These are phyloP conservation scores for Sceliomorpha sp. DNA, from an alignment of 2,888 invertebrate genomes.

Conservation along the genomic window DNA sequence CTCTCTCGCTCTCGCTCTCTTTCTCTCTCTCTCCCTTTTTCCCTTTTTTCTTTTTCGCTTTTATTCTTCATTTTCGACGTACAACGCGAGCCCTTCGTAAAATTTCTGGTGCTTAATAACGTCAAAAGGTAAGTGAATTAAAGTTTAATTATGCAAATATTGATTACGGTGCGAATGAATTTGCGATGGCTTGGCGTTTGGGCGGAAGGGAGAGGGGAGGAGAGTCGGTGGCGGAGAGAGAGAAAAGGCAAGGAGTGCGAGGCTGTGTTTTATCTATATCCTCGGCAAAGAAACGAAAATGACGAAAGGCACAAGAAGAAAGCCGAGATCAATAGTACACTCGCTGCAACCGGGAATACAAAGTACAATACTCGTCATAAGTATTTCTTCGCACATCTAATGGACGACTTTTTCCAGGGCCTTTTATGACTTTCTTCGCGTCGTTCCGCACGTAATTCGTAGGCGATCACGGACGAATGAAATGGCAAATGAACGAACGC, in stretches of 20 bases:
- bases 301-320: constrained; percentile 22
- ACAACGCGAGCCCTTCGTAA: constrained; percentile 22
- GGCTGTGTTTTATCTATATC: constrained; percentile 30
- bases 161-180: constrained; percentile 39
- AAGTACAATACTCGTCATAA: constrained; percentile 23
- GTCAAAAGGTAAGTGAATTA: constrained; percentile 41
- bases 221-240: constrained; percentile 8
- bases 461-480: too few species aligned
- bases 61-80: constrained; percentile 18
- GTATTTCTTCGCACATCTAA: constrained; percentile 5
- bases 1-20: constrained; percentile 4
- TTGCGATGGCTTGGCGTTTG: constrained; percentile 22
- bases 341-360: constrained; percentile 16
- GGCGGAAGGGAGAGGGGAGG: constrained; percentile 4
- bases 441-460: too few species aligned
- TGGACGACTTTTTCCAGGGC: neutral
- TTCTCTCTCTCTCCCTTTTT: too few species aligned
- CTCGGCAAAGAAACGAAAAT: constrained; percentile 34
- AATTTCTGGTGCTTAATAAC: constrained; percentile 45
- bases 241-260: constrained; percentile 24
- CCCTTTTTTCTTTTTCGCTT: constrained; percentile 5
- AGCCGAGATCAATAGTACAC: constrained; percentile 31
- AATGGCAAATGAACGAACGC: too few species aligned
- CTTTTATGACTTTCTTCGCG: too few species aligned
- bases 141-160: constrained; percentile 53